Conservation (phyloP, 1,140 invertebrate genomes). For the Stegodyphus mimosarum region DNA sequence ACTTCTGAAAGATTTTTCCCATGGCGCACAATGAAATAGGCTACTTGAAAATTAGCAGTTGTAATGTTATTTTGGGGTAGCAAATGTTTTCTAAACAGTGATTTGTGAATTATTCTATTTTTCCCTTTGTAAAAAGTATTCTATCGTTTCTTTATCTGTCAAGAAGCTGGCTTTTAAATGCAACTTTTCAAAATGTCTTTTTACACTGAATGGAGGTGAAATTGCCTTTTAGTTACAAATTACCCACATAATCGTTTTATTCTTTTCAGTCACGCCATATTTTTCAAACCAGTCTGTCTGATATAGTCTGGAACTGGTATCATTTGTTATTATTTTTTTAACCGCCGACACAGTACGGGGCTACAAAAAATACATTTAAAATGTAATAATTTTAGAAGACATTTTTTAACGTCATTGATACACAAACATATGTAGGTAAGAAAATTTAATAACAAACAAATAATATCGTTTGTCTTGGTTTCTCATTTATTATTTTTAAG, state of each 20-base stretch:
- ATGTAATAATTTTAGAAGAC: too few relatives aligned
- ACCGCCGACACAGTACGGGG: too few relatives aligned
- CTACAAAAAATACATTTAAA: too few relatives aligned
- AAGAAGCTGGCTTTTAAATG: not conserved
- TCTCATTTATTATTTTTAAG: too few relatives aligned
- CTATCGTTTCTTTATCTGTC: conserved; percentile 13
- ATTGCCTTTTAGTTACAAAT: too few relatives aligned
- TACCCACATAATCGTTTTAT: not conserved
- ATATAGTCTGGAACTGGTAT: too few relatives aligned
- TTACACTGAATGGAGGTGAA: not conserved
- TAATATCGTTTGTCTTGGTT: too few relatives aligned
- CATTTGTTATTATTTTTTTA: too few relatives aligned
- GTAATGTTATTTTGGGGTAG: conserved; percentile 32
- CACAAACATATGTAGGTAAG: too few relatives aligned
- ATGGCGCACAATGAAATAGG: conserved; percentile 3
- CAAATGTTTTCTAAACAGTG: conserved; percentile 2
- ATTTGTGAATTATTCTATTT: not conserved
- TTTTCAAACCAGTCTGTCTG: not conserved
- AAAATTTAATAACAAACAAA: too few relatives aligned
- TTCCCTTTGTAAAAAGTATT: conserved; percentile 25
- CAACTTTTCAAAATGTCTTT: conserved; percentile 27
- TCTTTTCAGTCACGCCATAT: not conserved
- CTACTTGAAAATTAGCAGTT: conserved; percentile 12
- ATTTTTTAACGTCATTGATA: too few relatives aligned
- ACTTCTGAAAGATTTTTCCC: not conserved